Percentiles rank a stretch among this genome's conserved stretches.
These are phyloP conservation scores for Chromis chromis DNA, from an alignment of 2,797 vertebrate genomes.

Conservation along the genomic window DNA sequence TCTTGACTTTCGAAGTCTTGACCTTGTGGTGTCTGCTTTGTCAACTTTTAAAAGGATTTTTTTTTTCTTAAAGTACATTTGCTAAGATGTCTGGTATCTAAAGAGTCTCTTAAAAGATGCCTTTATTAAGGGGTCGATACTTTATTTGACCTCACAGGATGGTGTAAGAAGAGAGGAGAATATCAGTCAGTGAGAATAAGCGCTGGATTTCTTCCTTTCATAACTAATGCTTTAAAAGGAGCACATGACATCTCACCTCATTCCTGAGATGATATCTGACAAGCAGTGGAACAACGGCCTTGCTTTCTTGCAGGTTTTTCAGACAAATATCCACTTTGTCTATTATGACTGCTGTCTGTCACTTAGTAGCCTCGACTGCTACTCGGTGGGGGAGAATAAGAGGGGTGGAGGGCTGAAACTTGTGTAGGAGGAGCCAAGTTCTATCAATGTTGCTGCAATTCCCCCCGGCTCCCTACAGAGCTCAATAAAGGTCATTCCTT, in stretches of 20 bases:
- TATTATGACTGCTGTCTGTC: conserved; percentile 40
- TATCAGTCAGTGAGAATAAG: background rate
- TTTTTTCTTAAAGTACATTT: background rate
- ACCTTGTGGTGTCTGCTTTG: background rate
- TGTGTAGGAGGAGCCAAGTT: conserved; percentile 15
- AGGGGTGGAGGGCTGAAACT: conserved; percentile 1
- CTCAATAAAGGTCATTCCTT: conserved; percentile 63
- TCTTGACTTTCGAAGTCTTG: background rate
- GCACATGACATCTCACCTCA: conserved; percentile 9
- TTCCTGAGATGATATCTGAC: background rate
- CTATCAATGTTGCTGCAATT: conserved; percentile 39
- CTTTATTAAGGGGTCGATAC: background rate
- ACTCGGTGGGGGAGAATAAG: background rate
- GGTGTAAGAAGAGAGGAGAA: background rate
- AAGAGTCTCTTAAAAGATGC: background rate
- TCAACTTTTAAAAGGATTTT: background rate
- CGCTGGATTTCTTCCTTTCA: conserved; percentile 7
- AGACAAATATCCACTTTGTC: conserved; percentile 26
- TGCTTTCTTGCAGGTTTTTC: conserved; percentile 21
- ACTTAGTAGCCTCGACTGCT: conserved; percentile 17
- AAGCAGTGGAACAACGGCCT: background rate
- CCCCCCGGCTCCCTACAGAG: conserved; percentile 25
- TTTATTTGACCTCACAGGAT: background rate
- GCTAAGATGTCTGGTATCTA: background rate
- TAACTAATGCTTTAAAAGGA: background rate